Evolutionary conservation across 2,888 invertebrate genomes (phyloP), one percentile per base, ranked within the genome.

Genomic region (Ptilodon capucinus): DNA sequence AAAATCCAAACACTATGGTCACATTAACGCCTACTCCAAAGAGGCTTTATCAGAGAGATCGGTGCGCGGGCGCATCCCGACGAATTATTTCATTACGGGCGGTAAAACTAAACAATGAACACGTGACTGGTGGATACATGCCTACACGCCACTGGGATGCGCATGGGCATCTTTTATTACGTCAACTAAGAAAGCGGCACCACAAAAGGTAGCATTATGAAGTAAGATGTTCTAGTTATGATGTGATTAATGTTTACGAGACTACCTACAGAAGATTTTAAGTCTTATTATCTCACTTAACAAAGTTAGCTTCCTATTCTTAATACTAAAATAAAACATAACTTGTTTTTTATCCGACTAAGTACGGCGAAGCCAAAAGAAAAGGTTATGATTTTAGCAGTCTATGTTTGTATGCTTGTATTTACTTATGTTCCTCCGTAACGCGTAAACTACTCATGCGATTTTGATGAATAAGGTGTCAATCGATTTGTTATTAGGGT

Each of bases 21-120:
- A 39, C 28, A 34, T 35, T 38, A 34, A 41, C 21, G 32, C 13
- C 32, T 32, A 40, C 38, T 16, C 13, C 38, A 13, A n/a, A 16
- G 32, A 17, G 35, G 17, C 17, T 57, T 75, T 79, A 77, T 79
- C 76, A 57, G 48, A 39, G 38, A 44, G 60, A 79, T 76, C 74
- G 55, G 51, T 40, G 53, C 74, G 67, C 74, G 58, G 58, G 71
- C 76, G 76, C 74, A 78, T 78, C 80, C 68, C 64, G 62, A 76
- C 72, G 78, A 80, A 84, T 85, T 80, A 85, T 84, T 84, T 83
- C 78, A 83, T 84, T 83, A 82, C 68, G 46, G 56, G 64, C 69
- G 60, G 69, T 64, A 58, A 55, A 54, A 54, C 64, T 68, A 69
- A 72, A 75, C 72, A 70, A 71, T 66, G 57, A 60, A 68, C 76